Base-by-base conservation (phyloP, 2,888 invertebrate species). In the Plutella xylostella region DNA sequence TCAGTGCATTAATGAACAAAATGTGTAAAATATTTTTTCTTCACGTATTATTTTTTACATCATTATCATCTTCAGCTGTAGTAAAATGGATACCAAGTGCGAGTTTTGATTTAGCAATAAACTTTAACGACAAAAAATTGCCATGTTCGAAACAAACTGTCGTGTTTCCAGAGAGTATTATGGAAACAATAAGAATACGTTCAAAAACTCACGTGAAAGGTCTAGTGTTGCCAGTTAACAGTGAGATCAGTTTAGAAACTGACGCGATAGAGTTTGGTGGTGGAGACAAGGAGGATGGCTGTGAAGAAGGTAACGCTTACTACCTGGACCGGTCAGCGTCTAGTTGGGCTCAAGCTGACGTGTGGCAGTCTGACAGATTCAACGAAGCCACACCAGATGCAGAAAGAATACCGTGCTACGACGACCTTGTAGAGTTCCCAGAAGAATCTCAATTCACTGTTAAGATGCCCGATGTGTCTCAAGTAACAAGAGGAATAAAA, bases 381-480 rank as follows among this genome's bases (percentile, higher is more conserved):
- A 85, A 75, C 47, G 65, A 72, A 48, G 86, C 86, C 1, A 74
- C 84, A 4, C 86, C 86, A 1, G 80, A 86, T 51, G 61, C 73
- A 1, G 84, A 86, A 48, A 68, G 76, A 50, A 52, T 85, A 1
- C 86, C 86, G 0, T 86, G 86, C 48, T 65, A 56, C 17, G 68
- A 79, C 37, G 86, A 86, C 48, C 54, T 61, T 5, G 84, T 82
- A 0, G 58, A 65, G 20, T 80, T 85, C 47, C 74, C 82, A 0
- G 28, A 31, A 7, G 56, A 67, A 28, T 51, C 63, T 0, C 63
- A 61, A 41, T 75, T 71, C 17, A 63, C 66, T 1, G 52, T 80
- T 2, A 40, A 42, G 1, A 54, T 80, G 20, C 82, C 82, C 19
- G 56, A 66, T 22, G 15, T 35, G 0, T 49, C 46, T 2, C 80